Percentiles rank a stretch among this genome's conserved stretches.
These are phyloP conservation scores for Dryoscopus gambensis DNA, from an alignment of 2,113 vertebrate species.

Conservation along the genomic window DNA sequence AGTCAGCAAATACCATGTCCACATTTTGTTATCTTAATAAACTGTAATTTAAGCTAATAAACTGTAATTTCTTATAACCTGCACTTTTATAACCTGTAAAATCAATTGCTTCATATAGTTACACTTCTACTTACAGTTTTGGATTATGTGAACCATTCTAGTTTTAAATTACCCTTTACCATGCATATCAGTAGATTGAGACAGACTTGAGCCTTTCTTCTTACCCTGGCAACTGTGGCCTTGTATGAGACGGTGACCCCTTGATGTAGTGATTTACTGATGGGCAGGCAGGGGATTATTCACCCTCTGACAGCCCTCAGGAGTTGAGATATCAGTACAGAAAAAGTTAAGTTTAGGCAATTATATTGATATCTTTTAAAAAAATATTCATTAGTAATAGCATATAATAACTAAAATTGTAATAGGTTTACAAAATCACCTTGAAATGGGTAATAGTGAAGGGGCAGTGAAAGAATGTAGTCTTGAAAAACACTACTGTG, in stretches of 20 bases:
- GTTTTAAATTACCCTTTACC: not conserved
- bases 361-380: not conserved
- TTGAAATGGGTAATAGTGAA: not conserved
- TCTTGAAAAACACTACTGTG: accelerated
- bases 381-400: not conserved
- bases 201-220: not conserved
- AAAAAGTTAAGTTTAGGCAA: not conserved
- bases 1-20: not conserved
- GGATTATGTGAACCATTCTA: not conserved
- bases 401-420: not conserved
- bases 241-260: accelerated
- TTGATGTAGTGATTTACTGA: not conserved
- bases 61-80: not conserved
- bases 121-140: not conserved
- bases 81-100: not conserved
- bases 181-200: not conserved
- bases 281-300: accelerated
- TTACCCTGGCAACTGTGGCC: not conserved
- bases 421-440: not conserved
- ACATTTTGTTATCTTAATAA: not conserved
- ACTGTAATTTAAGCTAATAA: not conserved
- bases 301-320: not conserved
- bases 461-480: not conserved
- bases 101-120: not conserved
- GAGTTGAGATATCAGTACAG: not conserved